Evolutionary conservation across 2,113 vertebrate genomes (phyloP), one percentile per base, ranked within the genome.

Genomic region (Oceanites oceanicus): DNA sequence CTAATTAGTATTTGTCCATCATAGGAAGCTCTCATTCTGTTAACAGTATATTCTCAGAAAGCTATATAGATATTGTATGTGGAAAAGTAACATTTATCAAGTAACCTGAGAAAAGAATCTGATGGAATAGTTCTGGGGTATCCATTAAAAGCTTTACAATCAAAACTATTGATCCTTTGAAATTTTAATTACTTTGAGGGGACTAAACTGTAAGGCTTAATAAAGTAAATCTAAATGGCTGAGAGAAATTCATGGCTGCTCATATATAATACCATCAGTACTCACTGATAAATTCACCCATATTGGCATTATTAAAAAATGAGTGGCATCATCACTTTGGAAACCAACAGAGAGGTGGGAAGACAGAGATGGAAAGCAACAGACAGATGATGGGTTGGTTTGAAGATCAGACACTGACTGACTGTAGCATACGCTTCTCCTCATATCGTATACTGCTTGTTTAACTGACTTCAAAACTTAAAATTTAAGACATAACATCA

Each of bases 41-140:
- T 92, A 79, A 88, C 1, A 82, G 62, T 55, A 74, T 66, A 15
- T 62, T 83, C 78, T 74, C 19, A 38, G 40, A 90, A 19, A 65
- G 40, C 11, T 72, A n/a, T 29, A 84, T 4, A 74, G 42, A 58
- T 58, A 88, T 19, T 11, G 3, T 21, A 32, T 12, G n/a, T 62
- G 50, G 63, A 88, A 94, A 96, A 88, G 16, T 47, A 94, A 73
- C 23, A 88, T 77, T 83, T 79, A 78, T 73, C 52, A 95, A 86
- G 44, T 36, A 84, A 81, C 30, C 61, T 87, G 73, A 68, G 73
- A 81, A 92, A 87, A 73, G 21, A 34, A 52, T 18, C 53, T 83
- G 53, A 90, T 29, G 15, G 59, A 79, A 55, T 20, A 82, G 50
- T 65, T 96, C 59, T 44, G 87, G 62, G 27, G 58, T 80, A 88